phyloP scores from a whole-genome alignment of 2,113 vertebrate species.

The Edolisoma coerulescens region DNA sequence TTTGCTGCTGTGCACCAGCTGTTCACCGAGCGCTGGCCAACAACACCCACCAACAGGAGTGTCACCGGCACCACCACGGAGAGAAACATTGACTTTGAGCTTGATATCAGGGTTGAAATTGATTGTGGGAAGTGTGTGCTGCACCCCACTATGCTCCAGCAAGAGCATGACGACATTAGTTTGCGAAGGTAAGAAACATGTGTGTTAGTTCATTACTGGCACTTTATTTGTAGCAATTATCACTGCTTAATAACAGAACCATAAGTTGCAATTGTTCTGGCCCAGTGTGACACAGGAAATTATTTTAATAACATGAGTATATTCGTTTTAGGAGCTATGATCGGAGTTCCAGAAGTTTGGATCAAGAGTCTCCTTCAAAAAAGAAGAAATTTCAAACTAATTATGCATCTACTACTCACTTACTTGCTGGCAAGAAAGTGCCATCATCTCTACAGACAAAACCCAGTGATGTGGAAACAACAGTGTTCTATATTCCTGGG shows the following conservation, averaged over 20 bases:
- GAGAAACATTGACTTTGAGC: slow-evolving; percentile 97
- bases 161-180: slow-evolving; percentile 89
- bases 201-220: not conserved
- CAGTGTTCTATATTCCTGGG: slow-evolving; percentile 97
- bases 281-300: not conserved
- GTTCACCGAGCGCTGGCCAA: slow-evolving; percentile 92
- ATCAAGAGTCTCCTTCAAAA: slow-evolving; percentile 96
- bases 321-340: slow-evolving; percentile 84
- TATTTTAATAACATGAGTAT: not conserved
- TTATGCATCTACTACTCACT: slow-evolving; percentile 88
- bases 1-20: slow-evolving; percentile 92
- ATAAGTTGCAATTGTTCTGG: not conserved
- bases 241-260: not conserved
- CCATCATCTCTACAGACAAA: slow-evolving; percentile 94
- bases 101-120: slow-evolving; percentile 96
- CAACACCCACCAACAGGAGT: slow-evolving; percentile 79
- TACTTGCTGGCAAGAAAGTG: slow-evolving; percentile 90
- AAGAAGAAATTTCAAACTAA: slow-evolving; percentile 92
- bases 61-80: slow-evolving; percentile 82
- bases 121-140: slow-evolving; percentile 97
- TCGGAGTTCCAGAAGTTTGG: slow-evolving; percentile 88
- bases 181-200: slow-evolving; percentile 76
- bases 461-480: slow-evolving; percentile 90
- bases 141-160: slow-evolving; percentile 88
- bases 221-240: not conserved